phyloP scores from a whole-genome alignment of 2,113 vertebrate genomes.

The Microtus oregoni region DNA sequence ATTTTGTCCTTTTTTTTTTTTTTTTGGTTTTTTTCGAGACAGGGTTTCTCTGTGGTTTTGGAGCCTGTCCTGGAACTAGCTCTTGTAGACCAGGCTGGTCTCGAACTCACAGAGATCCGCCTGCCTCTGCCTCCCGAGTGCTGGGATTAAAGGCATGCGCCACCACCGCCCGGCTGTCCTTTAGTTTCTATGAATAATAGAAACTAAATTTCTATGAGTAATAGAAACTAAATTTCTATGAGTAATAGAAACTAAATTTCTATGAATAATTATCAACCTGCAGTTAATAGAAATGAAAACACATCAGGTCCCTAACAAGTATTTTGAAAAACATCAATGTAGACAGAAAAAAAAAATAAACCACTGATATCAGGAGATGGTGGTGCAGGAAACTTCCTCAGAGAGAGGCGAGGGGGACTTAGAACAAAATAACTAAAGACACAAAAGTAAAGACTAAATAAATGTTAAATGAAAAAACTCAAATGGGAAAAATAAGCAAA shows the following conservation, averaged over 20 bases:
- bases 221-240: too few relatives aligned
- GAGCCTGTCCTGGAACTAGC: too few relatives aligned
- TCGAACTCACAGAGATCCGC: too few relatives aligned
- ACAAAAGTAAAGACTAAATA: background rate
- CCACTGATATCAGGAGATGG: background rate
- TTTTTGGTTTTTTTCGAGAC: too few relatives aligned
- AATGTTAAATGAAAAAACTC: background rate
- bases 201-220: too few relatives aligned
- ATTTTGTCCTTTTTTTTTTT: background rate
- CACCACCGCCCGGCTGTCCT: too few relatives aligned
- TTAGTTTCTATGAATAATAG: too few relatives aligned
- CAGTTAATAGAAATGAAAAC: background rate
- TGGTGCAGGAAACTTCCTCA: background rate
- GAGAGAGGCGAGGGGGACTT: background rate
- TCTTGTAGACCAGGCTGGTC: too few relatives aligned
- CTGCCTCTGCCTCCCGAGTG: too few relatives aligned
- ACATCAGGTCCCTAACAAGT: background rate
- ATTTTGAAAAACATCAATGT: background rate
- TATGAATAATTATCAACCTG: background rate
- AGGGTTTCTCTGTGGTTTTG: too few relatives aligned
- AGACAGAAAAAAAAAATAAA: background rate
- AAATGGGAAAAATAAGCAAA: background rate
- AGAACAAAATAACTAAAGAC: background rate
- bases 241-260: background rate
- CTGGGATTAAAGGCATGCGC: too few relatives aligned